Evolutionary conservation across 2,797 vertebrate genomes (phyloP), one percentile per base, ranked within the genome.

Genomic region (Clarias pachynema): DNA sequence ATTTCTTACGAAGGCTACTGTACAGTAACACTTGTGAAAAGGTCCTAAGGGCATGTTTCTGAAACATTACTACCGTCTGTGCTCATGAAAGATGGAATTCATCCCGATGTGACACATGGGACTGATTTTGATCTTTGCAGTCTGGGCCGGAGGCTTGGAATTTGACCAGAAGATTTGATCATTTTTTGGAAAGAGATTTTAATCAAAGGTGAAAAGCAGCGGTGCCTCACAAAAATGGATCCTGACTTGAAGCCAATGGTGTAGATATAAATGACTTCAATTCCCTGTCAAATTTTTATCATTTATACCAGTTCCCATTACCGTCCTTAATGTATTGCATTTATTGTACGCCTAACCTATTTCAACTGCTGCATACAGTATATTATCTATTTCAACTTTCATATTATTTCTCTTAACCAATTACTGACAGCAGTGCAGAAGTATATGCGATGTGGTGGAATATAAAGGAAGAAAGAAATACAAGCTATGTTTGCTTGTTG

Each of bases 91-190:
- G 40, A 82, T 68, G 59, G 63, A 85, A 86, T 78, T 88, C 70
- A 79, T 65, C 53, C 57, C 69, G 70, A 81, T 85, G 83, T 75
- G 66, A 79, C 86, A 90, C 84, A 86, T 89, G 87, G 88, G 79
- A 87, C 69, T 74, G 84, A 88, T 89, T 87, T 86, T 68, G 77
- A 72, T 88, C 59, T 84, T 80, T 87, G 82, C 69, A 81, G 31
- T 87, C 56, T 86, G 65, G 78, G 84, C 79, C 79, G 83, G 37
- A 79, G 77, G 70, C 59, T 65, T 84, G 82, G 73, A 89, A 86
- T 86, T 86, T 85, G 10, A 70, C 65, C 26, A 60, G 69, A 78
- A 74, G 44, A 83, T 82, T 72, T 72, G 69, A 40, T 70, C 81
- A 69, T 80, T 85, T 82, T 87, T 26, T 24, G 74, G 79, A 79